Percentiles rank a stretch among this genome's conserved stretches.
Conservation (phyloP, 2,113 vertebrate species). For the Pardalotus punctatus region DNA sequence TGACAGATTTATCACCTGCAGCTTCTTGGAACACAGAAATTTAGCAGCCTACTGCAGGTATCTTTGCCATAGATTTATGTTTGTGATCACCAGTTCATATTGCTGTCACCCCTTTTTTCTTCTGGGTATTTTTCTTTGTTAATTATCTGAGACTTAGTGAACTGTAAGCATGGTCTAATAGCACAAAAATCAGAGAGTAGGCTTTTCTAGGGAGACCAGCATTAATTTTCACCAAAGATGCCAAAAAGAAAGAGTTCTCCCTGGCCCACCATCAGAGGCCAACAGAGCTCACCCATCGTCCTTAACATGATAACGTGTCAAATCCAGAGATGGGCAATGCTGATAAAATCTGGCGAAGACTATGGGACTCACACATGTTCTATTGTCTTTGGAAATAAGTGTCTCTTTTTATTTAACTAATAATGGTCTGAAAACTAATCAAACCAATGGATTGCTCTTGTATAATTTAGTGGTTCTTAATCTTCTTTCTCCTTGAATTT, state of each 20-base stretch:
- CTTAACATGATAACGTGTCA: background rate
- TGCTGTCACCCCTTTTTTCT: background rate
- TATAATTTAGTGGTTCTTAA: background rate
- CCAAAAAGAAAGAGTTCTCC: background rate
- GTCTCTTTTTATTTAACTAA: background rate
- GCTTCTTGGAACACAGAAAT: background rate
- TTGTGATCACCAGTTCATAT: background rate
- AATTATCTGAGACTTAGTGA: background rate
- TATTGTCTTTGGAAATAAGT: background rate
- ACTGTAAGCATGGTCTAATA: background rate
- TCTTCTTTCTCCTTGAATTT: background rate
- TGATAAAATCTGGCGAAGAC: background rate
- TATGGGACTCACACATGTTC: rapidly evolving
- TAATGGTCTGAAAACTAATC: background rate
- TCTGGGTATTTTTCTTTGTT: background rate
- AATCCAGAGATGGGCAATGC: background rate
- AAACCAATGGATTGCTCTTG: background rate
- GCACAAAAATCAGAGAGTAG: background rate
- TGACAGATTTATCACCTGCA: background rate
- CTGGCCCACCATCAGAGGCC: background rate
- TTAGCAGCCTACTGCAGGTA: background rate
- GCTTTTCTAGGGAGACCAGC: background rate
- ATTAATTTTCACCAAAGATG: background rate
- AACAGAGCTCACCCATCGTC: background rate
- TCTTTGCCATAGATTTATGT: background rate